Conservation (phyloP, 2,113 vertebrate genomes). For the Leptobrachium ailaonicum region DNA sequence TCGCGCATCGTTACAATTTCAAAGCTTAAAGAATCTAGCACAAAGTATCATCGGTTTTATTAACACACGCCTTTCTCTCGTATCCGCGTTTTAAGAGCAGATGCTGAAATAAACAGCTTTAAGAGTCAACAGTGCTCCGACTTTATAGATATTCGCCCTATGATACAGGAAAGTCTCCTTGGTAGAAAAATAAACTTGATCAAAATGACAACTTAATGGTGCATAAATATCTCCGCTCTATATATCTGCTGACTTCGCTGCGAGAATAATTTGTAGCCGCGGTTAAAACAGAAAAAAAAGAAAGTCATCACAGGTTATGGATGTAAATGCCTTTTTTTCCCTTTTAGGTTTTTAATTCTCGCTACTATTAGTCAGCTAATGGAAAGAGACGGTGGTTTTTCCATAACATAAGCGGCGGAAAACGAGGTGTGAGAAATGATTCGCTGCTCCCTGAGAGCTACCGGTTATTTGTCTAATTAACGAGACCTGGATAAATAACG, state of each 20-base stretch:
- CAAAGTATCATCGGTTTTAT: too few species aligned
- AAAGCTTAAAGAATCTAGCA: too few species aligned
- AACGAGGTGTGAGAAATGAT: neutral
- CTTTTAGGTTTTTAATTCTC: slow-evolving; percentile 13
- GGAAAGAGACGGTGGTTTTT: neutral
- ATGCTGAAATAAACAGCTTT: neutral
- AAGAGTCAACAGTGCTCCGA: neutral
- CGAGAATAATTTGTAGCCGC: slow-evolving; percentile 30
- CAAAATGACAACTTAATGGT: slow-evolving; percentile 50
- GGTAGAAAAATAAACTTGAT: slow-evolving; percentile 49
- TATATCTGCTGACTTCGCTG: slow-evolving; percentile 49
- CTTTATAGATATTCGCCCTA: slow-evolving; percentile 23
- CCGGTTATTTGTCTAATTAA: neutral
- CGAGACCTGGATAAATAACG: too few species aligned
- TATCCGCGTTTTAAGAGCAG: neutral
- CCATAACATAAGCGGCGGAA: neutral
- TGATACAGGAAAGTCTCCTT: slow-evolving; percentile 45
- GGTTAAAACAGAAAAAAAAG: slow-evolving; percentile 30
- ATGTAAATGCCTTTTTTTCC: slow-evolving; percentile 21
- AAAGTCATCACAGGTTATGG: slow-evolving; percentile 38
- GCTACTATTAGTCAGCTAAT: slow-evolving; percentile 15
- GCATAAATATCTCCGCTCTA: slow-evolving; percentile 43
- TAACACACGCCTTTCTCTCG: too few species aligned
- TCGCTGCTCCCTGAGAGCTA: neutral
- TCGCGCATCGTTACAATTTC: too few species aligned